phyloP scores from a whole-genome alignment of 2,113 vertebrate species.

The Telmatochromis sp. region DNA sequence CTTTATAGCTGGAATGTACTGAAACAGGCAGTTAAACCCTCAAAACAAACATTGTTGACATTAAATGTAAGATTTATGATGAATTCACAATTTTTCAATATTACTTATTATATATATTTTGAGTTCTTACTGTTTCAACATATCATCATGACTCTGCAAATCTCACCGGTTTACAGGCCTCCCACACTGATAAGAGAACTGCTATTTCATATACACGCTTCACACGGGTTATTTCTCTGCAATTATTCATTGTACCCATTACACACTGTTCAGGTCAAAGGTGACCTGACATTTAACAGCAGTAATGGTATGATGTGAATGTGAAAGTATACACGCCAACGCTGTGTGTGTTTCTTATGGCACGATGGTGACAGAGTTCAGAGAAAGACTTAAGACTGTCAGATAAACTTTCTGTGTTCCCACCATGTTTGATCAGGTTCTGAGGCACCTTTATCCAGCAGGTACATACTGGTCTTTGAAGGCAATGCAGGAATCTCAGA shows the following conservation, averaged over 20 bases:
- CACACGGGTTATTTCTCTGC: neutral
- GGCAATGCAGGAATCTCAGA: neutral
- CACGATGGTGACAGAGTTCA: neutral
- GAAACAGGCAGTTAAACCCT: neutral
- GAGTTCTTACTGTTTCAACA: accelerated
- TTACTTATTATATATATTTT: neutral
- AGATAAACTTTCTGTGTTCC: neutral
- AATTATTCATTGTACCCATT: accelerated
- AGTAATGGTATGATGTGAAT: neutral
- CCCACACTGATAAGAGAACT: neutral
- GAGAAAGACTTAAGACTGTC: neutral
- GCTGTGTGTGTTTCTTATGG: neutral
- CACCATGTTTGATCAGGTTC: neutral
- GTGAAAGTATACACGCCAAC: accelerated
- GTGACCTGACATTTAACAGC: neutral
- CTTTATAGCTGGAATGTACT: neutral
- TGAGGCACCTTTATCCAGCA: neutral
- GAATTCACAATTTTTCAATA: neutral
- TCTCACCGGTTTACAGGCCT: neutral
- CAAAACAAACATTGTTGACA: neutral
- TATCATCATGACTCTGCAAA: neutral
- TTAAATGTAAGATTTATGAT: neutral
- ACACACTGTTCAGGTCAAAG: neutral
- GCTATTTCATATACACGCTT: neutral
- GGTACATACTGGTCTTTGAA: neutral